These are phyloP conservation scores for Eublepharis macularius DNA, from an alignment of 2,113 vertebrate species.

Conservation along the genomic window DNA sequence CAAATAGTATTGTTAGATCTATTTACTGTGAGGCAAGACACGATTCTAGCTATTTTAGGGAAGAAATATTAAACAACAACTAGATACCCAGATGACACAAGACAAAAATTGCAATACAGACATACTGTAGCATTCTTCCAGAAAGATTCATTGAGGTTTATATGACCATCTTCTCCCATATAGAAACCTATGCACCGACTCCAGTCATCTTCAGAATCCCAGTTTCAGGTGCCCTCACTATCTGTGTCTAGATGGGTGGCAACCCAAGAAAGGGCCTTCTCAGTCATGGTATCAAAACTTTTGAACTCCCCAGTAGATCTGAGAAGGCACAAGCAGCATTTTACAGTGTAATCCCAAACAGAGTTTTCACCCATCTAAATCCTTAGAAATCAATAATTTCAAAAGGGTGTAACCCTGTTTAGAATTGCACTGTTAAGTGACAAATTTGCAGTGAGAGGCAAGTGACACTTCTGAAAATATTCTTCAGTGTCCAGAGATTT, in stretches of 20 bases:
- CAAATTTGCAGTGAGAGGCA: not conserved
- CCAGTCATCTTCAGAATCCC: too few relatives aligned
- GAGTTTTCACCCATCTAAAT: too few relatives aligned
- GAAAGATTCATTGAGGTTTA: not conserved
- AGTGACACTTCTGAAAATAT: not conserved
- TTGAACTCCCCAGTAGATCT: too few relatives aligned
- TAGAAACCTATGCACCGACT: too few relatives aligned
- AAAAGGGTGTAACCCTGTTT: too few relatives aligned
- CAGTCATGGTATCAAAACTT: too few relatives aligned
- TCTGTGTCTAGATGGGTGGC: too few relatives aligned
- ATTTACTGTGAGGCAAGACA: constrained; percentile 44
- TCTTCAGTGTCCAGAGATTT: not conserved
- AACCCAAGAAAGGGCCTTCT: too few relatives aligned
- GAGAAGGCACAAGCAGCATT: not conserved
- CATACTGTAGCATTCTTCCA: not conserved
- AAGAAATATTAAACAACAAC: constrained; percentile 6
- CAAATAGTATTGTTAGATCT: constrained; percentile 42
- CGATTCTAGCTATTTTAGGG: not conserved
- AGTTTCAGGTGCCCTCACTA: too few relatives aligned
- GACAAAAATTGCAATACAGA: not conserved
- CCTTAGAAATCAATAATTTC: too few relatives aligned
- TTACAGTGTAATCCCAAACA: not conserved
- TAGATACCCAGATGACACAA: not conserved
- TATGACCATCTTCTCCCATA: too few relatives aligned
- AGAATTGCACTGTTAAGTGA: not conserved